phyloP scores from a whole-genome alignment of 2,888 invertebrate genomes.

The Calliphora vomitoria region DNA sequence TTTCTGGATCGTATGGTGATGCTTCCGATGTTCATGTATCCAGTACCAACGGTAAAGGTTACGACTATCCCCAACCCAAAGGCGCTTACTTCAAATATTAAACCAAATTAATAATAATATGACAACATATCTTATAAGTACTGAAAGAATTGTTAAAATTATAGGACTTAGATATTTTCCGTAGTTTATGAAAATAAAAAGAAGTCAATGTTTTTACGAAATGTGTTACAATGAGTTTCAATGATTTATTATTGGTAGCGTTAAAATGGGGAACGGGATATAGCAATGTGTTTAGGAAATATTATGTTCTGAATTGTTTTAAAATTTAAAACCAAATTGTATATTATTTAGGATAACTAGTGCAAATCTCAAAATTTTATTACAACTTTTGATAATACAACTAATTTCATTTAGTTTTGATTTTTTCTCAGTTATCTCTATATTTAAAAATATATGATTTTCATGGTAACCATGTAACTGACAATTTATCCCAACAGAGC shows the following conservation, averaged over 20 bases:
- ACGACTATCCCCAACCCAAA: slow-evolving; percentile 57
- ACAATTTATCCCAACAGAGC: too few species aligned
- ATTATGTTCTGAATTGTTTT: too few species aligned
- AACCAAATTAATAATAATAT: slow-evolving; percentile 1
- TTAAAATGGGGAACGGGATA: too few species aligned
- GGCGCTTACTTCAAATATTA: neutral
- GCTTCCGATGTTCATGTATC: slow-evolving; percentile 37
- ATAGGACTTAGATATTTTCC: slow-evolving; percentile 32
- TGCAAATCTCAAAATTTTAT: too few species aligned
- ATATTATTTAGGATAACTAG: too few species aligned
- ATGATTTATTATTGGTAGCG: neutral
- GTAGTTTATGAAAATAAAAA: slow-evolving; percentile 46
- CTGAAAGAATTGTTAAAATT: slow-evolving; percentile 12
- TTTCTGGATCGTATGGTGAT: slow-evolving; percentile 3
- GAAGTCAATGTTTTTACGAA: slow-evolving; percentile 10
- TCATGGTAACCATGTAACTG: too few species aligned
- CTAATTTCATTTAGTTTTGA: too few species aligned
- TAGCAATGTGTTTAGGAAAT: too few species aligned
- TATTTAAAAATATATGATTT: too few species aligned
- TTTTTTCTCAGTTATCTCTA: too few species aligned
- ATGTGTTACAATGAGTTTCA: neutral
- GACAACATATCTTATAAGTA: slow-evolving; percentile 29
- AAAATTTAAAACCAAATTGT: too few species aligned
- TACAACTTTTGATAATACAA: too few species aligned
- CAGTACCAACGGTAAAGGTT: slow-evolving; percentile 51